These are phyloP conservation scores for Dendrolimus punctatus DNA, from an alignment of 1,140 invertebrate species.

Conservation along the genomic window DNA sequence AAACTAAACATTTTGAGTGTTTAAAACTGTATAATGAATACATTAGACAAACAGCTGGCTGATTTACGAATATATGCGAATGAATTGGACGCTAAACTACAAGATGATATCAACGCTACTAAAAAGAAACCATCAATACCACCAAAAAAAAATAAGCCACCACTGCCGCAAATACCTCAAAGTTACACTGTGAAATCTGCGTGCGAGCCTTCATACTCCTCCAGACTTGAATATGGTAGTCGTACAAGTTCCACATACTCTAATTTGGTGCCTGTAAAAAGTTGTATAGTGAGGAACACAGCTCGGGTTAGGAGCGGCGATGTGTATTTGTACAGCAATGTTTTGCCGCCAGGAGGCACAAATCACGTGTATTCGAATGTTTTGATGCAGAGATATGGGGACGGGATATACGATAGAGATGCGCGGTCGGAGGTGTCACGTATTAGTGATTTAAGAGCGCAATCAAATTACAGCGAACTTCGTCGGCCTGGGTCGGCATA, in stretches of 20 bases:
- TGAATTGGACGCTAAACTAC: slow-evolving; percentile 66
- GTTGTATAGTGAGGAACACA: slow-evolving; percentile 66
- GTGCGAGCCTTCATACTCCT: slow-evolving; percentile 65
- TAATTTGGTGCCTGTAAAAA: slow-evolving; percentile 66
- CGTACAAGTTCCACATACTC: slow-evolving; percentile 61
- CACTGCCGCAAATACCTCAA: slow-evolving; percentile 71
- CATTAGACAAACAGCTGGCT: slow-evolving; percentile 73
- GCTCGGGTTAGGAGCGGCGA: slow-evolving; percentile 63
- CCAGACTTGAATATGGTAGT: slow-evolving; percentile 56
- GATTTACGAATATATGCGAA: slow-evolving; percentile 73
- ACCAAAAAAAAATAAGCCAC: slow-evolving; percentile 61
- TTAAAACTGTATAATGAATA: slow-evolving; percentile 59
- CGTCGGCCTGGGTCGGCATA: slow-evolving; percentile 72
- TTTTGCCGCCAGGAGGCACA: slow-evolving; percentile 62
- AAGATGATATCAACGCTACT: slow-evolving; percentile 63
- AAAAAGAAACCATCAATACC: slow-evolving; percentile 61
- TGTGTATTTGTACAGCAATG: slow-evolving; percentile 72
- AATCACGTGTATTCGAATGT: slow-evolving; percentile 72
- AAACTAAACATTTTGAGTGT: slow-evolving; percentile 1
- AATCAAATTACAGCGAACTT: slow-evolving; percentile 89
- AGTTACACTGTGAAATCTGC: slow-evolving; percentile 63
- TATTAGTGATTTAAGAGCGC: slow-evolving; percentile 54
- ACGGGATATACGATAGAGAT: slow-evolving; percentile 68
- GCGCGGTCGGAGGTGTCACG: slow-evolving; percentile 48
- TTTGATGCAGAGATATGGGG: slow-evolving; percentile 40